Percentiles rank a stretch among this genome's conserved stretches.
Conservation (phyloP, 2,797 vertebrate species). For the Cygnus olor region DNA sequence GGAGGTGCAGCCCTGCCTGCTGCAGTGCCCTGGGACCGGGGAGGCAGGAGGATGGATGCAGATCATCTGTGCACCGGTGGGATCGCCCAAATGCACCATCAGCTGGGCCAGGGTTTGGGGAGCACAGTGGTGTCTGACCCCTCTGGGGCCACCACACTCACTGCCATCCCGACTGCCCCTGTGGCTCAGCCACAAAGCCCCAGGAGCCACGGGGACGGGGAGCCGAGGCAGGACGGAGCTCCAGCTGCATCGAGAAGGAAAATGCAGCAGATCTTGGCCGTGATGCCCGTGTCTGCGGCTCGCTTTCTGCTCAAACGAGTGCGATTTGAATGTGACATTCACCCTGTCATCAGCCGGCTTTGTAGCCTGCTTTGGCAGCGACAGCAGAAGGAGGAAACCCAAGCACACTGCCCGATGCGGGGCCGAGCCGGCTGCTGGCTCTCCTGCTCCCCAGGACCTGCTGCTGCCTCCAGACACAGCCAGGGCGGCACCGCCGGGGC, state of each 20-base stretch:
- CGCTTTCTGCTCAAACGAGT: rapidly evolving
- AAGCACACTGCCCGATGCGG: rapidly evolving
- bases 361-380: neutral
- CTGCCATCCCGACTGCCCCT: too few relatives aligned
- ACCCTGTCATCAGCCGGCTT: neutral
- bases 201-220: neutral
- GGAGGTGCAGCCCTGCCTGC: neutral
- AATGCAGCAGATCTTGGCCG: neutral
- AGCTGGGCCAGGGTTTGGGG: rapidly evolving
- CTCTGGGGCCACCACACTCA: too few relatives aligned
- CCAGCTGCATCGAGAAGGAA: neutral
- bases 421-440: neutral
- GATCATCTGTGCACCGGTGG: rapidly evolving
- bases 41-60: neutral
- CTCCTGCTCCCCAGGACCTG: neutral
- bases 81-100: rapidly evolving
- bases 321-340: neutral
- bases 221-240: neutral
- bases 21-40: rapidly evolving
- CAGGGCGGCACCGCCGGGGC: conserved; percentile 2
- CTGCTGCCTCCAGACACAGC: neutral
- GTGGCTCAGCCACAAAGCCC: too few relatives aligned
- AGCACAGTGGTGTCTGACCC: neutral
- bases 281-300: rapidly evolving
- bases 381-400: neutral